Evolutionary conservation across 2,113 vertebrate genomes (phyloP).

Genomic region (Nipponia nippon): DNA sequence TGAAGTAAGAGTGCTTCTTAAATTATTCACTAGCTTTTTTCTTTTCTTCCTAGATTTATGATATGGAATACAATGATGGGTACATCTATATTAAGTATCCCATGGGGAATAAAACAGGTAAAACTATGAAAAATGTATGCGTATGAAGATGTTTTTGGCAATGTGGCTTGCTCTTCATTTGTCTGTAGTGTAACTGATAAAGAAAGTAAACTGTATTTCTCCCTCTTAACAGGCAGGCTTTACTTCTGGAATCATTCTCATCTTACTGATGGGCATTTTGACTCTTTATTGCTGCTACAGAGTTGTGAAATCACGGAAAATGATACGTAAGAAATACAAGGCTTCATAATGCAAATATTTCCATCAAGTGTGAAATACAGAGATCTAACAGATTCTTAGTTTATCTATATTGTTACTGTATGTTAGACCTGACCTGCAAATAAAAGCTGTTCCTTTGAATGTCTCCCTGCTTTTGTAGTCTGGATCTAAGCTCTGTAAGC

Average conservation of each 20-base stretch:
- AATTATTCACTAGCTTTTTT: neutral
- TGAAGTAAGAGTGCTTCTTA: neutral
- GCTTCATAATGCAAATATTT: neutral
- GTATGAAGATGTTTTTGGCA: neutral
- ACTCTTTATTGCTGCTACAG: slow-evolving; percentile 95
- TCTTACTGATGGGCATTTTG: slow-evolving; percentile 85
- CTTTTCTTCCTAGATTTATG: slow-evolving; percentile 83
- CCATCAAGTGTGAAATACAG: neutral
- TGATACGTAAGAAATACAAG: slow-evolving; percentile 82
- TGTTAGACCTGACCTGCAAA: neutral
- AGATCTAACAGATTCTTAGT: neutral
- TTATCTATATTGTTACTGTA: neutral
- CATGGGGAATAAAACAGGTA: slow-evolving; percentile 98
- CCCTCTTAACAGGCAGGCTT: slow-evolving; percentile 86
- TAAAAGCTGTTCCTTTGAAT: neutral
- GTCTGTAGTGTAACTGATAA: neutral
- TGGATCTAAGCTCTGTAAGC: neutral
- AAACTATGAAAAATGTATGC: neutral
- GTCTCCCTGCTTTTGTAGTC: neutral
- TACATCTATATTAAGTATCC: slow-evolving; percentile 96
- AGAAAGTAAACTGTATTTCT: neutral
- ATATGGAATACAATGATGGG: slow-evolving; percentile 99
- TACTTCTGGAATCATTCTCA: slow-evolving; percentile 85
- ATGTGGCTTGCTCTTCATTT: neutral
- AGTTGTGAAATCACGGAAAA: slow-evolving; percentile 86